These are phyloP conservation scores for Ectemnius lituratus DNA, from an alignment of 2,888 invertebrate species.

Conservation along the genomic window DNA sequence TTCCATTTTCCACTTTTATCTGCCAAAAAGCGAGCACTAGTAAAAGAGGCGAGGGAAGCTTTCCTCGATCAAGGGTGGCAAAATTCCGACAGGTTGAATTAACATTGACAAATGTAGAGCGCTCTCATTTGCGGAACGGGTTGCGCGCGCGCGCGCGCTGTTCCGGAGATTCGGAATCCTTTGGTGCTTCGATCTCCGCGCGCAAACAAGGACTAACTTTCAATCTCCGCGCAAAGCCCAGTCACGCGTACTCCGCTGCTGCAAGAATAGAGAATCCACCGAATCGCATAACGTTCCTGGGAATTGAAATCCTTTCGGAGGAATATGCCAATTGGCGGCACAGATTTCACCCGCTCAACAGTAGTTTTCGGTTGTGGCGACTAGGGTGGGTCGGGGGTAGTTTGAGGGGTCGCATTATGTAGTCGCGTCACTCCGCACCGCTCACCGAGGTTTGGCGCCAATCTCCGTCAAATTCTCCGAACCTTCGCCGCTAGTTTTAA, in stretches of 20 bases:
- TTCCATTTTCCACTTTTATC: conserved; percentile 47
- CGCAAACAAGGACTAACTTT: no score
- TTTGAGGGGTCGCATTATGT: background rate
- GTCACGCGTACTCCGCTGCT: no score
- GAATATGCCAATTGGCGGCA: background rate
- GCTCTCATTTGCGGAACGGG: conserved; percentile 32
- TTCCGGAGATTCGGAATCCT: background rate
- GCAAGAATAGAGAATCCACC: no score
- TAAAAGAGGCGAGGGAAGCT: background rate
- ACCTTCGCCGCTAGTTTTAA: background rate
- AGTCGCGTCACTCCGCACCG: background rate
- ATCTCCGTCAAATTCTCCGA: background rate
- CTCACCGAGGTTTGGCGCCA: background rate
- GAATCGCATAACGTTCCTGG: no score
- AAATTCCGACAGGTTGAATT: no score
- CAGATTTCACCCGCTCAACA: background rate
- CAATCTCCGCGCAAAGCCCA: no score
- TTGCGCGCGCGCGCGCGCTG: conserved; percentile 5
- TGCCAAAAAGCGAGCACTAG: conserved; percentile 29
- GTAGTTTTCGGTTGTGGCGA: no score
- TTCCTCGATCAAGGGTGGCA: conserved; percentile 8
- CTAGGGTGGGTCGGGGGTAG: background rate
- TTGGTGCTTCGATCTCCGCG: no score
- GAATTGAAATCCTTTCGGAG: conserved; percentile 7
- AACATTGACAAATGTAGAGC: conserved; percentile 36